A percentile compares a stretch with the other conserved stretches of the same genome.
phyloP scores from a whole-genome alignment of 1,140 invertebrate species.

The Ruditapes philippinarum region DNA sequence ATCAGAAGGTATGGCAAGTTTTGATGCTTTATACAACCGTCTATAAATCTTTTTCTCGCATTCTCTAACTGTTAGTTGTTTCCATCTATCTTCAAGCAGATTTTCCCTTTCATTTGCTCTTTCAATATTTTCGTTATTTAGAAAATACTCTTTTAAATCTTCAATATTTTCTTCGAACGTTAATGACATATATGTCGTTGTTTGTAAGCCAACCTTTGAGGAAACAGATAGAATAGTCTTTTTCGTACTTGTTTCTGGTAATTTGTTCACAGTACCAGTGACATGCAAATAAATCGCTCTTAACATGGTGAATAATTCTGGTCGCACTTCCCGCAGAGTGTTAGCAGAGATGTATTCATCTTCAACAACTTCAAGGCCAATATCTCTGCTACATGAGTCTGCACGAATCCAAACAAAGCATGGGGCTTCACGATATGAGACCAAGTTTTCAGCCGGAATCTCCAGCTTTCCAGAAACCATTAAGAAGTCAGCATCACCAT shows the following conservation, averaged over 20 bases:
- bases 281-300: not conserved
- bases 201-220: constrained; percentile 15
- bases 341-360: constrained; percentile 3
- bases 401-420: not conserved
- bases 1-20: not conserved
- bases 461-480: constrained; percentile 1
- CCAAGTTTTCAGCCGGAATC: not conserved
- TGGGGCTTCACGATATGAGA: not conserved
- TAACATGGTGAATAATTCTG: constrained; percentile 26
- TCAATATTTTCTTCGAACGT: not conserved
- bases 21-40: not conserved
- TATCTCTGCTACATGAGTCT: not conserved
- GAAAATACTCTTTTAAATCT: not conserved
- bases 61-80: not conserved
- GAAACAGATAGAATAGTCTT: not conserved
- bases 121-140: too few relatives aligned
- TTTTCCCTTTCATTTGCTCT: not conserved
- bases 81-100: not conserved
- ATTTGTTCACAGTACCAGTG: not conserved
- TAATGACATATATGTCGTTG: not conserved
- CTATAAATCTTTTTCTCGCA: not conserved
- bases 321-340: not conserved
- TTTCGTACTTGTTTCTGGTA: not conserved
- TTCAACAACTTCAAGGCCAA: not conserved
- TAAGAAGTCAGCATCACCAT: constrained; percentile 35